Conservation (phyloP, 2,888 invertebrate genomes). For the Phaedon cochleariae region DNA sequence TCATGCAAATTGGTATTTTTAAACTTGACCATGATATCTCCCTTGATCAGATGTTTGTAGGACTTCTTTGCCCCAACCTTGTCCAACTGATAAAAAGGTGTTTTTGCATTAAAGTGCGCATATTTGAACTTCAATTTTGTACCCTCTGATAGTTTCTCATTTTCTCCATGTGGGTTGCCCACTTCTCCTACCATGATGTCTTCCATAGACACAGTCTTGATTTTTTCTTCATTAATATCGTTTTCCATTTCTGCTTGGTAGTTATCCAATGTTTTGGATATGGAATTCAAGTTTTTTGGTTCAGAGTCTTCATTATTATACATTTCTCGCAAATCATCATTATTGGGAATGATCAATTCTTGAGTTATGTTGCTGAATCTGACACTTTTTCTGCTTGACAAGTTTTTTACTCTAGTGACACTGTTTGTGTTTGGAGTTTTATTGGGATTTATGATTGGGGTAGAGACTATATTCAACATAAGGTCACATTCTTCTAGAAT, state of each 20-base stretch:
- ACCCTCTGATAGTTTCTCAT: slow-evolving; percentile 49
- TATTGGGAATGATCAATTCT: slow-evolving; percentile 53
- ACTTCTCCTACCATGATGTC: slow-evolving; percentile 52
- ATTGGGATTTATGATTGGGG: slow-evolving; percentile 37
- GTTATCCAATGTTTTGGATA: slow-evolving; percentile 53
- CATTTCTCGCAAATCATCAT: slow-evolving; percentile 43
- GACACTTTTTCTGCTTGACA: slow-evolving; percentile 44
- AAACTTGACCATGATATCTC: slow-evolving; percentile 56
- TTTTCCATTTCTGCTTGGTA: slow-evolving; percentile 60
- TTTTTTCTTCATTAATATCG: slow-evolving; percentile 57
- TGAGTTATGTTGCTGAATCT: slow-evolving; percentile 53
- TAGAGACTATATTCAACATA: slow-evolving; percentile 48
- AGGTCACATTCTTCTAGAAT: slow-evolving; percentile 40
- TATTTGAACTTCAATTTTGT: slow-evolving; percentile 53
- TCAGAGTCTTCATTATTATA: slow-evolving; percentile 26
- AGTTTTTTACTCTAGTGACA: slow-evolving; percentile 16
- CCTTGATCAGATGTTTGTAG: slow-evolving; percentile 57
- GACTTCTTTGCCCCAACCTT: slow-evolving; percentile 49
- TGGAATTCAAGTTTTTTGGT: slow-evolving; percentile 45
- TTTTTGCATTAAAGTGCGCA: slow-evolving; percentile 45
- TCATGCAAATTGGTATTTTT: slow-evolving; percentile 56
- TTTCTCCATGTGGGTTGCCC: slow-evolving; percentile 49
- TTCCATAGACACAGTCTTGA: slow-evolving; percentile 37
- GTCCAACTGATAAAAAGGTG: slow-evolving; percentile 41
- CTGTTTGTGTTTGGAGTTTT: background rate